Conservation (phyloP, 2,113 vertebrate genomes). For the Antechinus stuartii region DNA sequence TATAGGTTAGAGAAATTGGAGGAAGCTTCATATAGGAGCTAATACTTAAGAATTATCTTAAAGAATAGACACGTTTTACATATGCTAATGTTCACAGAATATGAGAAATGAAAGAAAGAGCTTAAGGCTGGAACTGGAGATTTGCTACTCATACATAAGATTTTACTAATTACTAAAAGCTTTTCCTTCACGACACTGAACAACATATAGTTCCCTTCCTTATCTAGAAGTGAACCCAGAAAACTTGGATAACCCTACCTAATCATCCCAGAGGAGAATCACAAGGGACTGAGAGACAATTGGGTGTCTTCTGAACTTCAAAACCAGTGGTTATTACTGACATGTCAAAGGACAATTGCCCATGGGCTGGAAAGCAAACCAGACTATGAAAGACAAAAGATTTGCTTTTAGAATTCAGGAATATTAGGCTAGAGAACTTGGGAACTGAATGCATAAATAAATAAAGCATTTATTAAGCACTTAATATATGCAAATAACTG, state of each 20-base stretch:
- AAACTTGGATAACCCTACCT: neutral
- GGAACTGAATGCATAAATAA: neutral
- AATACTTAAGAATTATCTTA: neutral
- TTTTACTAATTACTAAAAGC: neutral
- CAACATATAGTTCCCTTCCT: neutral
- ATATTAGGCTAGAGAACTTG: neutral
- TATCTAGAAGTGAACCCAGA: neutral
- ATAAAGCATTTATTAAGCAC: neutral
- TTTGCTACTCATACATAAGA: neutral
- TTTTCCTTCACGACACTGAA: neutral
- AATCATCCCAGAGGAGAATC: neutral
- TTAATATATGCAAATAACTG: neutral
- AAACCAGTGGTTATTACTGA: neutral
- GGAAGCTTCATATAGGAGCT: neutral
- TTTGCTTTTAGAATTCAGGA: neutral
- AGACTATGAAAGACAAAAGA: neutral
- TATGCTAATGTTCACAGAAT: neutral
- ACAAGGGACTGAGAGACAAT: neutral
- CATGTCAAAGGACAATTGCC: neutral
- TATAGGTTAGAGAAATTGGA: neutral
- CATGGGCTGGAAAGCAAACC: neutral
- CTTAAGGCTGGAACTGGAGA: neutral
- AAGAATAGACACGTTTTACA: neutral
- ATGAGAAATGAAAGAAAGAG: neutral
- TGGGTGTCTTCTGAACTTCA: neutral